phyloP scores from a whole-genome alignment of 2,888 invertebrate genomes.

The Euphydryas editha region DNA sequence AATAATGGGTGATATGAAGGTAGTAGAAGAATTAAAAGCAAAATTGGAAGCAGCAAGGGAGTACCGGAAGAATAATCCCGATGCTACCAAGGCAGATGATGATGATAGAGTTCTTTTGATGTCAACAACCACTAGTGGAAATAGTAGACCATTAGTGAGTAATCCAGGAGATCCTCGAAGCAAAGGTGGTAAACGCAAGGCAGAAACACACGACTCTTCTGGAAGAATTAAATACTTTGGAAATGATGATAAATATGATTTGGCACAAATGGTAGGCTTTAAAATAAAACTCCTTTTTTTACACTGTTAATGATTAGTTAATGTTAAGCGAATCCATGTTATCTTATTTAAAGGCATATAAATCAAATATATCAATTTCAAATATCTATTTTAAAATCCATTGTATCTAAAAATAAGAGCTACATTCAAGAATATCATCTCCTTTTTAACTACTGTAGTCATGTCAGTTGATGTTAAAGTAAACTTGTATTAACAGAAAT shows the following conservation, averaged over 20 bases:
- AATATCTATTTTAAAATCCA: no score
- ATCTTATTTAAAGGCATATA: no score
- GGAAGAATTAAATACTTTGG: constrained; percentile 92
- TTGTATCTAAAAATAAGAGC: no score
- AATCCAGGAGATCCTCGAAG: constrained; percentile 70
- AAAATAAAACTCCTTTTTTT: no score
- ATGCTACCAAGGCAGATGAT: constrained; percentile 59
- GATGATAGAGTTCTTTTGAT: constrained; percentile 86
- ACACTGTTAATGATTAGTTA: no score
- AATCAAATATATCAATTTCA: no score
- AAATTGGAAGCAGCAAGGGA: constrained; percentile 89
- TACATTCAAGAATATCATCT: no score
- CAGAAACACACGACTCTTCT: constrained; percentile 89
- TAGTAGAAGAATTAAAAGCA: constrained; percentile 87
- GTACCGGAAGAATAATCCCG: constrained; percentile 71
- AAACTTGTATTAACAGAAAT: no score
- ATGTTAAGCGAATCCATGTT: no score
- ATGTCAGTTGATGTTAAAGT: no score
- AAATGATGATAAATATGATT: constrained; percentile 94
- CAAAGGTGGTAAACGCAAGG: constrained; percentile 80
- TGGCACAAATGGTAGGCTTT: constrained; percentile 90
- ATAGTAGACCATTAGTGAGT: constrained; percentile 85
- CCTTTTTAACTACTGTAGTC: no score
- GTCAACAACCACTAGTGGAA: constrained; percentile 86
- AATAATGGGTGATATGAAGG: constrained; percentile 91